Evolutionary conservation across 2,797 vertebrate genomes (phyloP).

Genomic region (Sciurus carolinensis): DNA sequence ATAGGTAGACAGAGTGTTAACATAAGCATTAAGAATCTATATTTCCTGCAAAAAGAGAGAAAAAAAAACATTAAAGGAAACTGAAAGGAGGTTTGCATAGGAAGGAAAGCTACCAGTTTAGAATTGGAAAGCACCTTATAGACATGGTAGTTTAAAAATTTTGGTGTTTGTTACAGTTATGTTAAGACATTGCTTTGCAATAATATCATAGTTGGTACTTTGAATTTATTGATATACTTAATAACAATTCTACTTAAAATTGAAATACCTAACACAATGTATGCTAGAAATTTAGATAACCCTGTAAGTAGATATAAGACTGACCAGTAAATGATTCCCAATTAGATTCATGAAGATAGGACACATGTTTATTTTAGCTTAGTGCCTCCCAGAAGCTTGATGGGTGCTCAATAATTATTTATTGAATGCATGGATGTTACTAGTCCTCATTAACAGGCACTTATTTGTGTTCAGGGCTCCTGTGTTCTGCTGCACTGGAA

Average conservation of each 20-base stretch:
- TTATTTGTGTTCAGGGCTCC: background rate
- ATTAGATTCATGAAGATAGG: background rate
- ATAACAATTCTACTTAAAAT: background rate
- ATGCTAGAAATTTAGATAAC: background rate
- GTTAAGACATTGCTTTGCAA: background rate
- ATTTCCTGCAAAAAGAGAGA: background rate
- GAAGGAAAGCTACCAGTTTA: background rate
- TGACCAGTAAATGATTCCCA: background rate
- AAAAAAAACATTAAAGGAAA: background rate
- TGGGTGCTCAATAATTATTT: background rate
- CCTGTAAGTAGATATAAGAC: background rate
- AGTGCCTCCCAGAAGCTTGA: background rate
- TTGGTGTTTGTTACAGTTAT: conserved; percentile 23
- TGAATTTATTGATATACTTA: conserved; percentile 6
- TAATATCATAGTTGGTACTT: background rate
- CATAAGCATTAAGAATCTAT: background rate
- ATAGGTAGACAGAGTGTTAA: background rate
- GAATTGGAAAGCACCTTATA: background rate
- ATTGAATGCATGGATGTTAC: background rate
- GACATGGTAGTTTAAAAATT: background rate
- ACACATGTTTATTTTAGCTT: background rate
- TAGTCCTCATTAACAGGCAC: background rate
- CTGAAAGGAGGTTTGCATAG: background rate
- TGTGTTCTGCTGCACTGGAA: background rate
- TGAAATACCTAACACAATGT: background rate